phyloP scores from a whole-genome alignment of 1,140 invertebrate species.

The Bombus superbus region DNA sequence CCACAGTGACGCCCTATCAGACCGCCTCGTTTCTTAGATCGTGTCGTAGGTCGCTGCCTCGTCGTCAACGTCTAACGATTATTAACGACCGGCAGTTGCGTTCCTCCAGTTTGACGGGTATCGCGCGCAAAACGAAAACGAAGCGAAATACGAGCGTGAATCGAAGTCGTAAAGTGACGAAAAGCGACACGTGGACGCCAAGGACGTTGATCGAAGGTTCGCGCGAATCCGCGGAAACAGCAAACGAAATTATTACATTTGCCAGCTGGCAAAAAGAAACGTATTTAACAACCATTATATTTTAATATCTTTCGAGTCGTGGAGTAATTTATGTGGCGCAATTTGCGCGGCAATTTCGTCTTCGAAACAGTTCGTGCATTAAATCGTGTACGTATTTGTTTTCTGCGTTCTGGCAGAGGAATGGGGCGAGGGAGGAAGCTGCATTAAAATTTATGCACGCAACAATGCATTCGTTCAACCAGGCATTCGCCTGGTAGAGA shows the following conservation, averaged over 20 bases:
- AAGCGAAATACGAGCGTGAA: background rate
- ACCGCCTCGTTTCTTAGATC: conserved; percentile 9
- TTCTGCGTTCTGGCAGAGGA: background rate
- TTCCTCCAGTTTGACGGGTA: conserved; percentile 26
- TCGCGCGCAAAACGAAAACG: background rate
- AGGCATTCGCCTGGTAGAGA: background rate
- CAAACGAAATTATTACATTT: background rate
- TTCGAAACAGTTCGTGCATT: conserved; percentile 20
- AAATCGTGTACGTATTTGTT: conserved; percentile 25
- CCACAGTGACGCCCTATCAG: conserved; percentile 20
- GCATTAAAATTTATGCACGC: conserved; percentile 46
- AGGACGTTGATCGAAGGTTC: background rate
- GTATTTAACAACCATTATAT: background rate
- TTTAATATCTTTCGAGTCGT: background rate
- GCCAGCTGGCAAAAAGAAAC: background rate
- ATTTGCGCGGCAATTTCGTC: conserved; percentile 29
- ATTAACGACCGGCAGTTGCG: conserved; percentile 62
- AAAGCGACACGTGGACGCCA: background rate
- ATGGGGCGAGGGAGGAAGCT: background rate
- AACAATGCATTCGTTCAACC: conserved; percentile 9
- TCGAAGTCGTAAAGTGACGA: background rate
- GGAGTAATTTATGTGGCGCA: background rate
- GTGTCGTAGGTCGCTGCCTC: conserved; percentile 61
- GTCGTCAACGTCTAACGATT: conserved; percentile 64
- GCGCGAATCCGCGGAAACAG: background rate